Evolutionary conservation across 2,113 vertebrate genomes (phyloP).

Genomic region (Chelonoidis abingdonii): DNA sequence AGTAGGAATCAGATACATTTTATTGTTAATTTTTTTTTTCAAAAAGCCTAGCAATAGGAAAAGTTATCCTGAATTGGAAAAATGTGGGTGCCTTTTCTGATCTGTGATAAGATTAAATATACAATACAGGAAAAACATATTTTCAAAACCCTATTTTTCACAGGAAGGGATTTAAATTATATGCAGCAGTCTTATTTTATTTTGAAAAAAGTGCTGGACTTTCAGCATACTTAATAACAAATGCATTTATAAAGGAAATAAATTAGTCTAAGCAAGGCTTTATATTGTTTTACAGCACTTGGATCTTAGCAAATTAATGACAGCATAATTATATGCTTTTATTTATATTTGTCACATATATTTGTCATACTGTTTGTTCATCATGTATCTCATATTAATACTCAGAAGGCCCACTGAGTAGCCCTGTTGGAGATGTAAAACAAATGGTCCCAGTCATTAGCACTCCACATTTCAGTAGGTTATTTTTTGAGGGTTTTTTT

Average conservation of each 20-base stretch:
- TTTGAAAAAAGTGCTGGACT: not conserved
- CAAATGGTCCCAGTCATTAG: conserved; percentile 13
- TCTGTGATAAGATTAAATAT: conserved; percentile 19
- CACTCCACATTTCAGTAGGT: not conserved
- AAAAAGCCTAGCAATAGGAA: not conserved
- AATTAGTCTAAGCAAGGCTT: not conserved
- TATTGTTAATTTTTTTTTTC: conserved; percentile 2
- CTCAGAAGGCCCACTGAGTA: not conserved
- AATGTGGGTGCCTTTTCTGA: not conserved
- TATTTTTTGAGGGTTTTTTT: no score
- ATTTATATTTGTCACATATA: not conserved
- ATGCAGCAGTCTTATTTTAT: not conserved
- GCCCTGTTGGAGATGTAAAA: not conserved
- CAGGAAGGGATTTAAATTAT: not conserved
- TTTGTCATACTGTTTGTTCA: not conserved
- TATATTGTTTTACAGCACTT: not conserved
- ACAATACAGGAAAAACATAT: not conserved
- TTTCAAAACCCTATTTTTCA: not conserved
- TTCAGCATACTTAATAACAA: not conserved
- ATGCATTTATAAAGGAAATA: not conserved
- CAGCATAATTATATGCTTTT: not conserved
- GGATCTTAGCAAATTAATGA: not conserved
- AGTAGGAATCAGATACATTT: not conserved
- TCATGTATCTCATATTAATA: not conserved
- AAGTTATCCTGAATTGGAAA: conserved; percentile 8